These are phyloP conservation scores for Axinella damicornis DNA, from an alignment of 37 sponge, comb jelly and placozoan species.

Conservation along the genomic window DNA sequence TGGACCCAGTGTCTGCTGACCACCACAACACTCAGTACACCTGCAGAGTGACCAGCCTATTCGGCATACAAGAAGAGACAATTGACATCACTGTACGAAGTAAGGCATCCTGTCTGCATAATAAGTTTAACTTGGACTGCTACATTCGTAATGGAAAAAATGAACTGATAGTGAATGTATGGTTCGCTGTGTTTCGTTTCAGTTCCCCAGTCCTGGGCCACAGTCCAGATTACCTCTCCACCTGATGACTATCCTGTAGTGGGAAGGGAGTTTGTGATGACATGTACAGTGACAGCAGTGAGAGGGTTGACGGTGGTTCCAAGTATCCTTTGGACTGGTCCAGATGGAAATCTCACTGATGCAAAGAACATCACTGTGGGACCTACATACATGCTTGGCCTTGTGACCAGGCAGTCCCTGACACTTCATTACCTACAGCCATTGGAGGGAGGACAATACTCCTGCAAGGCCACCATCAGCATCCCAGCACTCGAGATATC, in stretches of 20 bases:
- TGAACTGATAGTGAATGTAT: too few relatives aligned
- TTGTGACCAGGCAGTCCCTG: not conserved
- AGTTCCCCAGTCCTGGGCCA: too few relatives aligned
- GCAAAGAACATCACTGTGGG: not conserved
- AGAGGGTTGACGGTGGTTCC: not conserved
- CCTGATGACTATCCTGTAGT: too few relatives aligned
- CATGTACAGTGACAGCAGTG: not conserved
- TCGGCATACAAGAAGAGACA: not conserved
- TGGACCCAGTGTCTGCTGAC: not conserved
- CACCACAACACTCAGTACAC: not conserved
- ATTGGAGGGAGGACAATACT: not conserved
- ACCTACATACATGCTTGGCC: not conserved
- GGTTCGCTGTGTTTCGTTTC: too few relatives aligned
- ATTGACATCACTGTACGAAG: not conserved
- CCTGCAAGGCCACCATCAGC: not conserved
- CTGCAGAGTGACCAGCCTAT: not conserved
- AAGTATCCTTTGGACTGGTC: not conserved
- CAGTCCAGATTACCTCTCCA: too few relatives aligned
- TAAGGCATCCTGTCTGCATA: too few relatives aligned
- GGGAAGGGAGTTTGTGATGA: too few relatives aligned
- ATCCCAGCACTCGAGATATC: not conserved
- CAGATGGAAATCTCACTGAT: not conserved
- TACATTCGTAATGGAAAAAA: too few relatives aligned
- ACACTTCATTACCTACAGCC: too few relatives aligned
- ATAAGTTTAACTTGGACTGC: too few relatives aligned